A percentile compares a stretch with the other conserved stretches of the same genome.
Evolutionary conservation across 1,140 invertebrate species (phyloP).

Genomic region (Nebria ingens): DNA sequence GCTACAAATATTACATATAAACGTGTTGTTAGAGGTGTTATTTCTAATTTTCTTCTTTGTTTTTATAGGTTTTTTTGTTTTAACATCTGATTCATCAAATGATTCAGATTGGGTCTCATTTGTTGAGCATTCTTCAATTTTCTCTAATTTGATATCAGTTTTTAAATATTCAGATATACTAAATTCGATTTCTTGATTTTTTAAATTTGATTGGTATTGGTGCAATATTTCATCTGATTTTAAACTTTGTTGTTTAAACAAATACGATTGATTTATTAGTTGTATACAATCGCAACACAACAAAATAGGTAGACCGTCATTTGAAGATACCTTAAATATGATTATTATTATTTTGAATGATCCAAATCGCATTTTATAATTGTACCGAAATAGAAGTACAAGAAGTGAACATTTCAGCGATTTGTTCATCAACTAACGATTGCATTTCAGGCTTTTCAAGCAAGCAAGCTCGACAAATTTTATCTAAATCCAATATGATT

Average conservation of each 20-base stretch:
- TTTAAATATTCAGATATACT: conserved; percentile 10
- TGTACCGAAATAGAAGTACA: conserved; percentile 21
- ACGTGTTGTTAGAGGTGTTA: background rate
- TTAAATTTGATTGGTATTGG: conserved; percentile 16
- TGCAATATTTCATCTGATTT: conserved; percentile 19
- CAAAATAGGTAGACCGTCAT: conserved; percentile 17
- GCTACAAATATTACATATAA: conserved; percentile 5
- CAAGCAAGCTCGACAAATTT: conserved; percentile 22
- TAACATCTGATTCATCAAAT: too few species aligned
- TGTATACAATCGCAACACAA: conserved; percentile 20
- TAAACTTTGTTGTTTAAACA: conserved; percentile 21
- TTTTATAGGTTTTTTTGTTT: too few species aligned
- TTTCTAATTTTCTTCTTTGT: background rate
- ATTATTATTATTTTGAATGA: background rate
- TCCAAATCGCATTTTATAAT: background rate
- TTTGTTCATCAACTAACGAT: conserved; percentile 16
- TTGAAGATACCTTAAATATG: conserved; percentile 18
- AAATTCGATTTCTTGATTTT: conserved; percentile 13
- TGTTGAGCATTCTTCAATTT: background rate
- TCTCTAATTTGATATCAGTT: background rate
- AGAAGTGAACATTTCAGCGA: conserved; percentile 18
- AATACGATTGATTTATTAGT: conserved; percentile 16
- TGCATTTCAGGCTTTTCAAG: conserved; percentile 17
- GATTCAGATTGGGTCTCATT: too few species aligned
- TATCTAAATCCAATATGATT: conserved; percentile 13